A percentile compares a stretch with the other conserved stretches of the same genome.
These are phyloP conservation scores for Drosophila hamatofila DNA, from an alignment of 2,888 invertebrate species.

Conservation along the genomic window DNA sequence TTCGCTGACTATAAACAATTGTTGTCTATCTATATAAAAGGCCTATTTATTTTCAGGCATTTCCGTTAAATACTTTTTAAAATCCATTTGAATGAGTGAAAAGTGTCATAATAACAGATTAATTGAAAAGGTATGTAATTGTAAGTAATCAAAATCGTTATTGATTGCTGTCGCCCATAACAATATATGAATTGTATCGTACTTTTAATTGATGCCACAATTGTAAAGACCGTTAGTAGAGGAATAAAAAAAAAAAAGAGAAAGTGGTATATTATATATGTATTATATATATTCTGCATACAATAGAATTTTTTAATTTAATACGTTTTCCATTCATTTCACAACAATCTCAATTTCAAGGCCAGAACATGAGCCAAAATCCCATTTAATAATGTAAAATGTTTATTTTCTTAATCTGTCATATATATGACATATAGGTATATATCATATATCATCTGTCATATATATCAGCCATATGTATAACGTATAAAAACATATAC, in stretches of 20 bases:
- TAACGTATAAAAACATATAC: background rate
- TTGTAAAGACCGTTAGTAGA: too few species aligned
- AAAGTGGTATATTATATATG: background rate
- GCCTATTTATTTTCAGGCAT: too few species aligned
- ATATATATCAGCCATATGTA: background rate
- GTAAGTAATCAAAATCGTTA: background rate
- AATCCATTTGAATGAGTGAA: background rate
- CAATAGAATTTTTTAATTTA: background rate
- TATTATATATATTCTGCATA: background rate
- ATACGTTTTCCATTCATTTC: background rate
- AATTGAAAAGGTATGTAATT: background rate
- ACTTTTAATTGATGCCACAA: background rate
- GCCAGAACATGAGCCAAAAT: too few species aligned
- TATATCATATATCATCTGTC: background rate
- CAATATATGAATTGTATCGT: background rate
- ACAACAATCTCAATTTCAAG: background rate
- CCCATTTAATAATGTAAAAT: too few species aligned
- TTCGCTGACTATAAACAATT: too few species aligned
- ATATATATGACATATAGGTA: background rate
- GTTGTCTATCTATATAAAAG: too few species aligned
- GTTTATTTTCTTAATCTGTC: too few species aligned
- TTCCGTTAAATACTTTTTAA: background rate
- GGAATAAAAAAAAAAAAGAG: too few species aligned
- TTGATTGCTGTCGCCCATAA: too few species aligned
- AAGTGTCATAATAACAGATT: background rate